Evolutionary conservation across 2,888 invertebrate species (phyloP).

Genomic region (Ichneumon xanthorius): DNA sequence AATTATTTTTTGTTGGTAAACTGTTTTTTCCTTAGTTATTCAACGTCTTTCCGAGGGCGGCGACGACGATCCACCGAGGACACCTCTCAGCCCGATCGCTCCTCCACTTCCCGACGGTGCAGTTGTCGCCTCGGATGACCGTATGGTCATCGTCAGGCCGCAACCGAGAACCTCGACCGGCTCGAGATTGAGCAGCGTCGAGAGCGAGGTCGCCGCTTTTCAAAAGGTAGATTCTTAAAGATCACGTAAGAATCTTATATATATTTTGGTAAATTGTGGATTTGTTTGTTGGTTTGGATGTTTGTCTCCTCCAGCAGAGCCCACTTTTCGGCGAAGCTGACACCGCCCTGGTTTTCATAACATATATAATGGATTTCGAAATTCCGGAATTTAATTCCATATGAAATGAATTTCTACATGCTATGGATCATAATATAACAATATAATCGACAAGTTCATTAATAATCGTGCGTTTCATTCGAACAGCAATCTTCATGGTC

Average conservation of each 20-base stretch:
- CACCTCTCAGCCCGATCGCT: conserved; percentile 78
- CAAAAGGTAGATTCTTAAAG: conserved; percentile 83
- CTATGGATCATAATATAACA: too few species aligned
- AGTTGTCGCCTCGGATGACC: conserved; percentile 84
- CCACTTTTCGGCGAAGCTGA: too few species aligned
- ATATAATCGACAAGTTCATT: not conserved
- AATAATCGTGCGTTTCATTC: conserved; percentile 28
- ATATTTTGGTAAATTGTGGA: not conserved
- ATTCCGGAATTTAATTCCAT: too few species aligned
- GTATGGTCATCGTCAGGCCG: conserved; percentile 85
- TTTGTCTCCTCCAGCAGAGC: too few species aligned
- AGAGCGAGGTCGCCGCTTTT: conserved; percentile 87
- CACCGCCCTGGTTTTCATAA: too few species aligned
- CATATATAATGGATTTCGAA: too few species aligned
- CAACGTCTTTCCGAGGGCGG: conserved; percentile 78
- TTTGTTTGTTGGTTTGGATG: too few species aligned
- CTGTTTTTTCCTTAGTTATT: conserved; percentile 67
- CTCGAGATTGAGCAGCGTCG: conserved; percentile 88
- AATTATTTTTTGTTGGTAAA: not conserved
- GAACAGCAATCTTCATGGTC: conserved; percentile 81
- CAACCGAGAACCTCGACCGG: conserved; percentile 69
- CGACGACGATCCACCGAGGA: conserved; percentile 76
- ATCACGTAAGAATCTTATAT: not conserved
- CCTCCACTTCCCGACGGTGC: conserved; percentile 80
- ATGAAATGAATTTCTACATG: too few species aligned